A percentile compares a stretch with the other conserved stretches of the same genome.
phyloP scores from a whole-genome alignment of 2,888 invertebrate species.

The Beris morrisii region DNA sequence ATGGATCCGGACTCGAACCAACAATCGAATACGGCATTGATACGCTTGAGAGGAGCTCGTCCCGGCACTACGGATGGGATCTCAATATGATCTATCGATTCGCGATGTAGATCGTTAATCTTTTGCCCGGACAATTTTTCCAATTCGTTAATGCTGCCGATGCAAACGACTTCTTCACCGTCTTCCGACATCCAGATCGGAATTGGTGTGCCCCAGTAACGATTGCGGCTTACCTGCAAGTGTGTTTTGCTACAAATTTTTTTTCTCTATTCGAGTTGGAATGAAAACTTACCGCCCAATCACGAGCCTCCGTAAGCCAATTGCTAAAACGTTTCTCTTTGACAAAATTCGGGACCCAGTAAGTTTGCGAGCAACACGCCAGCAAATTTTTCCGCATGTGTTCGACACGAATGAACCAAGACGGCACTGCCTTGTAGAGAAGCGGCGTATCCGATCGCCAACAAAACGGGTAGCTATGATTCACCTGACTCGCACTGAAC shows the following conservation, averaged over 20 bases:
- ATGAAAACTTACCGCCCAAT: constrained; percentile 78
- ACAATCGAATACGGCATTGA: constrained; percentile 97
- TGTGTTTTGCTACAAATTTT: constrained; percentile 42
- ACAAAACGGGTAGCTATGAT: constrained; percentile 98
- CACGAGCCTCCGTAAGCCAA: constrained; percentile 95
- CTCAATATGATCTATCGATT: constrained; percentile 87
- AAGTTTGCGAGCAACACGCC: constrained; percentile 79
- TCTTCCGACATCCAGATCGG: constrained; percentile 94
- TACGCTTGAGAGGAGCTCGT: constrained; percentile 78
- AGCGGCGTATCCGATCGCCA: constrained; percentile 99
- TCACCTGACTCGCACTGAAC: constrained; percentile 73
- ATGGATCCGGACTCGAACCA: constrained; percentile 99
- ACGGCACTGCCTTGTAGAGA: constrained; percentile 96
- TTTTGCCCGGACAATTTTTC: constrained; percentile 78
- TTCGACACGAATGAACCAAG: constrained; percentile 97
- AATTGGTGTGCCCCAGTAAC: constrained; percentile 99
- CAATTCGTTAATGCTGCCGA: constrained; percentile 92
- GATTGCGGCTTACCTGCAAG: constrained; percentile 65
- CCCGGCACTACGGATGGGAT: constrained; percentile 88
- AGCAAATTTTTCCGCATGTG: constrained; percentile 80
- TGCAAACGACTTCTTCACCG: constrained; percentile 88
- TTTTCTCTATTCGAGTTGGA: constrained; percentile 57
- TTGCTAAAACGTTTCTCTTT: constrained; percentile 98
- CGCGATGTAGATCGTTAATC: constrained; percentile 90
- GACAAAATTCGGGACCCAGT: constrained; percentile 98